Conservation (phyloP, 2,888 invertebrate species). For the Cephalotes varians region DNA sequence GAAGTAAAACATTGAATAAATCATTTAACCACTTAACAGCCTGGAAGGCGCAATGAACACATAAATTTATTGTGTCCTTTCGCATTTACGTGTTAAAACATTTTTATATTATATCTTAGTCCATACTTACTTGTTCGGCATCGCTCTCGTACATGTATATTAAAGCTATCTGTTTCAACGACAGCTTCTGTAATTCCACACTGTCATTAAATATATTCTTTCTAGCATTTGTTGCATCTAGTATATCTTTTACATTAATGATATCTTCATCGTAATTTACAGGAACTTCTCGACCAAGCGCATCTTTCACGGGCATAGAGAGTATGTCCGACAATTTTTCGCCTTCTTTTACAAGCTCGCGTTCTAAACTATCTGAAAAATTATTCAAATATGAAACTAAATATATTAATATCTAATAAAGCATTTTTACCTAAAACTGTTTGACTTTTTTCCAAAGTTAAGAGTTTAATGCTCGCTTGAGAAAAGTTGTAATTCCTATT, state of each 20-base stretch:
- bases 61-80: neutral
- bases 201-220: slow-evolving; percentile 91
- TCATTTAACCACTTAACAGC: slow-evolving; percentile 93
- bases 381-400: slow-evolving; percentile 11
- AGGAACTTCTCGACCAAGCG: slow-evolving; percentile 90
- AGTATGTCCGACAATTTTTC: slow-evolving; percentile 92
- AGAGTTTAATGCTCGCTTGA: slow-evolving; percentile 87
- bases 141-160: slow-evolving; percentile 92
- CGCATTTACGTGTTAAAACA: neutral
- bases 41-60: slow-evolving; percentile 78
- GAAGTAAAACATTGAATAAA: slow-evolving; percentile 90
- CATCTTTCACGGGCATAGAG: slow-evolving; percentile 92
- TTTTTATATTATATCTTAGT: neutral
- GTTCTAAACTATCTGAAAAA: slow-evolving; percentile 89
- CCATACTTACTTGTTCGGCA: slow-evolving; percentile 88
- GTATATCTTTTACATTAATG: slow-evolving; percentile 90
- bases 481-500: slow-evolving; percentile 88
- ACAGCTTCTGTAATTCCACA: slow-evolving; percentile 91
- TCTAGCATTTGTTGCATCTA: slow-evolving; percentile 90
- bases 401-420: neutral
- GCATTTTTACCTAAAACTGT: slow-evolving; percentile 87
- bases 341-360: slow-evolving; percentile 90
- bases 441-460: slow-evolving; percentile 89
- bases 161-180: slow-evolving; percentile 92
- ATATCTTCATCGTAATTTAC: slow-evolving; percentile 91